Evolutionary conservation across 2,888 invertebrate species (phyloP), one percentile per base, ranked within the genome.

Genomic region (Drosophila maculinotata): DNA sequence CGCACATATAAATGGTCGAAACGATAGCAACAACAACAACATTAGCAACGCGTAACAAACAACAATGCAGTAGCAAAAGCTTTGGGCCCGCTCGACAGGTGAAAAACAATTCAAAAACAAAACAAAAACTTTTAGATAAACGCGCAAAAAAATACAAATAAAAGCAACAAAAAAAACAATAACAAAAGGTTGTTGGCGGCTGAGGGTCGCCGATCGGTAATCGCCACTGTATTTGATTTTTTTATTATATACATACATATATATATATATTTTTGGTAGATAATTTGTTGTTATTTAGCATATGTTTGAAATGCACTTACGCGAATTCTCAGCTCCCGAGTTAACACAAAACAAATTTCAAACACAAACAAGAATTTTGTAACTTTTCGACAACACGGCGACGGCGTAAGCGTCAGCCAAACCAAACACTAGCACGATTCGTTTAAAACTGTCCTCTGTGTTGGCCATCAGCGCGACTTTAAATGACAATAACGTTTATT

Each of bases 361-460:
- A 41, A 41, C 41, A 35, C 41, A 33, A 44, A 35, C 53, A 48
- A 35, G 8, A 33, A 60, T 26, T 2, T 58, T 45, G 20, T 60
- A 48, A 62, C 57, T 41, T 31, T 25, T 35, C 14, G 20, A 14
- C 20, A 33, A 36, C n/a, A 52, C 52, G 38, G 30, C 38, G 30
- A 12, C 9, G 10, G 25, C 59, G 38, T 49, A 14, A 39, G 47
- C 57, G 58, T 39, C 54, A 25, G 26, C 12, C 69, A 69, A 63
- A 49, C 83, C 69, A 66, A 72, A 17, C 82, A 63, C 79, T 47
- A 60, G 62, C 76, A 72, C 79, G 82, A 69, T 76, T 67, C 79
- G 76, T 82, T 76, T 26, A 72, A 82, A 79, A 80, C 81, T 80
- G 85, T 64, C 75, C 49, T 58, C 79, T 51, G 76, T 84, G 64